Evolutionary conservation across 2,113 vertebrate genomes (phyloP), one percentile per base, ranked within the genome.

Genomic region (Corythornis madagascariensis): DNA sequence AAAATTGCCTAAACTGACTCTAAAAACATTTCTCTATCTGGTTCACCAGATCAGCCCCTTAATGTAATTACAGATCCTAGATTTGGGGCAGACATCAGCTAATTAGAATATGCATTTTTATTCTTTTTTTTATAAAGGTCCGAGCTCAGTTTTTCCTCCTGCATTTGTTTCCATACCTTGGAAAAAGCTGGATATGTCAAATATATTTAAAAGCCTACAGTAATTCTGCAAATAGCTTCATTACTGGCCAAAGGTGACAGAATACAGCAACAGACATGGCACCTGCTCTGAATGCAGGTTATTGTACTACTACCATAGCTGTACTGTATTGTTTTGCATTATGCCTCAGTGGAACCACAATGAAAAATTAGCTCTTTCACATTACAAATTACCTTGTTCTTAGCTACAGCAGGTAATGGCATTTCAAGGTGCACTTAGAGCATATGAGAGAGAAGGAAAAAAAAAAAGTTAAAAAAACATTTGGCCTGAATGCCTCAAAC

Each of bases 321-420:
- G 65, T 61, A 66, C 22, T 53, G 35, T 57, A 78, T 82, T 89
- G 87, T 69, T 97, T 92, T 94, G 76, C 88, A 70, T 90, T 75
- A 42, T 79, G 86, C 85, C 97, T 76, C 94, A 95, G 73, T 96
- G 96, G 95, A 97, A 94, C 35, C 40, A 22, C 91, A 87, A 48
- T 97, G 97, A 98, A 97, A 98, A 97, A 98, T 97, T 93, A 98
- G 97, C 97, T 97, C 96, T 81, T 97, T 74, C 65, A 96, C 91
- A 84, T 96, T 98, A 98, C 94, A 97, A 97, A 98, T 95, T 95
- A 96, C 96, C 92, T 97, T 92, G 89, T 52, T 88, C 93, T 91
- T 87, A 91, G 92, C 90, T 96, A 96, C 64, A 95, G 87, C 86
- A 95, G 87, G 87, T 94, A 97, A 96, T 79, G 86, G 90, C 95